These are phyloP conservation scores for Psammodynastes pulverulentus DNA, from an alignment of 2,113 vertebrate genomes.

Conservation along the genomic window DNA sequence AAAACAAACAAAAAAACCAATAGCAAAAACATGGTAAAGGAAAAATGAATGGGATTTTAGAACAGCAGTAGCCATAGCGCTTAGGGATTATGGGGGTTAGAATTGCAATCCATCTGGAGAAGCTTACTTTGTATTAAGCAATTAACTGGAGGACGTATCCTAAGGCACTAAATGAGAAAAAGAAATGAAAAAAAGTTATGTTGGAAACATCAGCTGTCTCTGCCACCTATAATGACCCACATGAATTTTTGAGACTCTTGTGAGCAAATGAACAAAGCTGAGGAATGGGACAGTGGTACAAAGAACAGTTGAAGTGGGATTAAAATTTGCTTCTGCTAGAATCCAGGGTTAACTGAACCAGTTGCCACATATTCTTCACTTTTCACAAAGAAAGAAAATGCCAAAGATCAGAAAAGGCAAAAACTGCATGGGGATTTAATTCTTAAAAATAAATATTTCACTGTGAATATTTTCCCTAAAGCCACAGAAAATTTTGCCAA, in stretches of 20 bases:
- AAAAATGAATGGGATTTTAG: neutral
- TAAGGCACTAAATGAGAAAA: neutral
- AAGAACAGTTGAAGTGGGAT: neutral
- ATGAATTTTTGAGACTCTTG: neutral
- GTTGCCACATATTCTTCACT: neutral
- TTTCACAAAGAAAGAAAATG: neutral
- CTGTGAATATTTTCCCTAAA: neutral
- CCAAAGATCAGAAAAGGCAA: neutral
- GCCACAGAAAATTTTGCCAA: neutral
- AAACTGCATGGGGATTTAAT: neutral
- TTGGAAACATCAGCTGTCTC: neutral
- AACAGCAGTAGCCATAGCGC: neutral
- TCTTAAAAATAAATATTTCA: slow-evolving; percentile 39
- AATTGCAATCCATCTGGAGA: neutral
- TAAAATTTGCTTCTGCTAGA: neutral
- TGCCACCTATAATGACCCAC: neutral
- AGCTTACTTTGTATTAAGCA: slow-evolving; percentile 6
- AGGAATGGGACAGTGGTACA: neutral
- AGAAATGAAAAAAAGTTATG: neutral
- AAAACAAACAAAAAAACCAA: neutral
- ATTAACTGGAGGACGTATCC: neutral
- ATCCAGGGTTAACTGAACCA: neutral
- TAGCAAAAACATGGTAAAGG: neutral
- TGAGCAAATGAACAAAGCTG: neutral
- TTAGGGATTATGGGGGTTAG: neutral